Conservation (phyloP, 2,113 vertebrate species). For the Carassius auratus region DNA sequence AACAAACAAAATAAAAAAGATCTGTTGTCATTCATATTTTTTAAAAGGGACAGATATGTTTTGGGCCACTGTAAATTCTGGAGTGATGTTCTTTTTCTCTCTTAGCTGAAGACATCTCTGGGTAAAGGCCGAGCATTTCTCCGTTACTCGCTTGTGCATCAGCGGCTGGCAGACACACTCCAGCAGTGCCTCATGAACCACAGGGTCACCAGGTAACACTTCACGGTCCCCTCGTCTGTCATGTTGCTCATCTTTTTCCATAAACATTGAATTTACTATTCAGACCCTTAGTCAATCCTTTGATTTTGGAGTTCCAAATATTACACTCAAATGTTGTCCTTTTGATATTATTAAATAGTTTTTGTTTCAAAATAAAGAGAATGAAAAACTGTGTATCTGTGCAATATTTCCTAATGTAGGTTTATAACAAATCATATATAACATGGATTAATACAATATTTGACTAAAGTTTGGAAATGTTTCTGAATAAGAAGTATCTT, state of each 20-base stretch:
- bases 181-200: slow-evolving; percentile 96
- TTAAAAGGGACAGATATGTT: not conserved
- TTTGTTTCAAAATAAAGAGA: not conserved
- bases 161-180: slow-evolving; percentile 92
- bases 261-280: not conserved
- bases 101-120: slow-evolving; percentile 90
- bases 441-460: too few relatives aligned
- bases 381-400: too few relatives aligned
- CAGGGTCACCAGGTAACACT: slow-evolving; percentile 86
- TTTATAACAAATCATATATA: too few relatives aligned
- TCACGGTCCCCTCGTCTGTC: not conserved
- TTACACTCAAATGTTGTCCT: not conserved
- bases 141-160: slow-evolving; percentile 92
- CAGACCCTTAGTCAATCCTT: not conserved
- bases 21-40: not conserved
- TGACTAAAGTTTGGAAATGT: not conserved
- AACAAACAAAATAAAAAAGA: not conserved
- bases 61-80: not conserved
- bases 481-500: too few relatives aligned
- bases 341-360: not conserved
- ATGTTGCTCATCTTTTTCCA: not conserved
- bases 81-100: not conserved
- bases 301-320: not conserved
- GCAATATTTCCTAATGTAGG: too few relatives aligned
- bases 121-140: slow-evolving; percentile 95